Conservation (phyloP, 2,797 vertebrate species). For the Phalanger gymnotis region DNA sequence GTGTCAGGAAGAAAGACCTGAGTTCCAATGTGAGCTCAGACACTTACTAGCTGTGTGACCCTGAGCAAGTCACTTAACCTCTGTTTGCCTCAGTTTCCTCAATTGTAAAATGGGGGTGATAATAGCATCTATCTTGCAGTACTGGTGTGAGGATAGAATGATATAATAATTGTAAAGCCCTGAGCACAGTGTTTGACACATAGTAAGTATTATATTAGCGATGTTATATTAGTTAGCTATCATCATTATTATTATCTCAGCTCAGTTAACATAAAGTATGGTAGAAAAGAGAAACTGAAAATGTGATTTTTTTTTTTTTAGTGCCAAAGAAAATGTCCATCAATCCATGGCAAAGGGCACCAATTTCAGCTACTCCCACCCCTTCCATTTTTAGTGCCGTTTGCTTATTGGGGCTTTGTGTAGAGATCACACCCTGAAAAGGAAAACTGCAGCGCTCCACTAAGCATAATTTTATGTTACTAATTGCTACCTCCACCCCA, state of each 20-base stretch:
- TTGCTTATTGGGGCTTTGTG: conserved; percentile 22
- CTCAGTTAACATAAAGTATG: not conserved
- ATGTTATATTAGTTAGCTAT: not conserved
- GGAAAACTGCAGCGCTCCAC: not conserved
- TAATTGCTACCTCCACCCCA: conserved; percentile 33
- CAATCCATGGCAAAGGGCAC: not conserved
- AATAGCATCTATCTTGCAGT: not conserved
- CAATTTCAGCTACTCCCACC: conserved; percentile 4
- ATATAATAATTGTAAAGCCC: not conserved
- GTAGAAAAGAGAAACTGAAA: conserved; percentile 3
- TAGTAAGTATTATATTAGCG: not conserved
- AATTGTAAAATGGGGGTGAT: not conserved
- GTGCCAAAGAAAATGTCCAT: not conserved
- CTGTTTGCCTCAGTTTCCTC: not conserved
- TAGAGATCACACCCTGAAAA: not conserved
- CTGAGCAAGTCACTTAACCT: not conserved
- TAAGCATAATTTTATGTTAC: conserved; percentile 16
- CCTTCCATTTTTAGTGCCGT: not conserved
- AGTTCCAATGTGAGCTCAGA: not conserved
- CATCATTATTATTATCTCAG: not conserved
- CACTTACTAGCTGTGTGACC: not conserved
- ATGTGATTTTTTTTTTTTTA: not conserved
- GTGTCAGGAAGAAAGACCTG: not conserved
- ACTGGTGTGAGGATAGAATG: not conserved
- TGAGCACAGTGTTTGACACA: not conserved